Evolutionary conservation across 2,888 invertebrate genomes (phyloP), one percentile per base, ranked within the genome.

Genomic region (Anarsia innoxiella): DNA sequence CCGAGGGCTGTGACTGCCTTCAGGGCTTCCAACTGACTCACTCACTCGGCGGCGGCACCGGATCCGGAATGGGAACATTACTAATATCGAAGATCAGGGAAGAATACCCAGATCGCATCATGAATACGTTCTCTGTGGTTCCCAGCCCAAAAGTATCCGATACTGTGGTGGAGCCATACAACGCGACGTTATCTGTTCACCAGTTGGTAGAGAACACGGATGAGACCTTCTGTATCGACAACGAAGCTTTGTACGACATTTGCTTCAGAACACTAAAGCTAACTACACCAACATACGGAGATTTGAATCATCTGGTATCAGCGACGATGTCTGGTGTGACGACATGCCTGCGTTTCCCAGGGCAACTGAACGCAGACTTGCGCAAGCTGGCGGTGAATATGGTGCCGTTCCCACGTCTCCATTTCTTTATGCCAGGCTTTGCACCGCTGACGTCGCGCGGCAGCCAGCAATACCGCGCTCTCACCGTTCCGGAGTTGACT

Each of bases 401-500:
- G 80, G 67, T 79, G 1, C 96, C 96, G 9, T 96, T 95, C 75
- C 95, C 95, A 6, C 64, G 87, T 10, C 48, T 87, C 1, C 87
- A 87, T 44, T 87, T 87, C 59, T 87, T 87, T 48, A 85, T 86
- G 60, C 86, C 87, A 0, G 87, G 87, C 0, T 87, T 87, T 37
- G 89, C 89, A n/a, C 90, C 90, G 2, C 75, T 91, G 2, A 90
- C 90, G 11, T 93, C 92, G 0, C 88, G 94, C 30, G 94, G 93
- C 5, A 90, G 90, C 37, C 94, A 94, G 63, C 91, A 93, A 55
- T 96, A 94, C 77, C 86, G 94, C 45, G 91, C 96, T 12, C 70
- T 94, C 3, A 93, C 94, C 0, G 96, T 96, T 0, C 94, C 95
- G 0, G 96, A 96, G 71, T 84, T 96, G 16, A 95, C 95, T 0